A percentile compares a stretch with the other conserved stretches of the same genome.
phyloP scores from a whole-genome alignment of 2,888 invertebrate species.

The Tetropium fuscum region DNA sequence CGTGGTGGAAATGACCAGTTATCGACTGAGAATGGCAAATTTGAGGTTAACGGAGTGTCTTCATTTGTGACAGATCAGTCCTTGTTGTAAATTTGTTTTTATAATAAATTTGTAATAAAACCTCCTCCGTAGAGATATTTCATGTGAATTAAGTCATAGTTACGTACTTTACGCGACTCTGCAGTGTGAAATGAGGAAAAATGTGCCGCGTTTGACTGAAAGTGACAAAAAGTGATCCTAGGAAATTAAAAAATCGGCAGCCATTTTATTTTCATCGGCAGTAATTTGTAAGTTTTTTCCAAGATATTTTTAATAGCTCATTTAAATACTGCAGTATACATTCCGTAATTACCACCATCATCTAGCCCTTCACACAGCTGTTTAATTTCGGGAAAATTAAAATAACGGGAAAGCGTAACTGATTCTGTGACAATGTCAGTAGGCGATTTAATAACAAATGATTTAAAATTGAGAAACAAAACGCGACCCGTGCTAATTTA shows the following conservation, averaged over 20 bases:
- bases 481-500: not conserved
- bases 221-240: constrained; percentile 39
- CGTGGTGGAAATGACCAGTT: constrained; percentile 27
- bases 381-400: no score
- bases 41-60: constrained; percentile 44
- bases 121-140: constrained; percentile 12
- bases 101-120: constrained; percentile 28
- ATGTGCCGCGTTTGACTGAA: constrained; percentile 28
- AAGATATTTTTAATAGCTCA: constrained; percentile 24
- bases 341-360: not conserved
- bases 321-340: not conserved
- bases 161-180: constrained; percentile 11
- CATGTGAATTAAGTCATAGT: constrained; percentile 22
- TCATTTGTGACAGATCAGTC: constrained; percentile 43
- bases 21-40: constrained; percentile 41
- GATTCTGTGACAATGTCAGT: constrained; percentile 19
- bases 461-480: constrained; percentile 12
- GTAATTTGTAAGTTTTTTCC: constrained; percentile 52
- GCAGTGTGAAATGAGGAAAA: constrained; percentile 25
- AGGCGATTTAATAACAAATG: constrained; percentile 28
- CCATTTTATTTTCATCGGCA: constrained; percentile 48
- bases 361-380: not conserved
- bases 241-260: constrained; percentile 44
- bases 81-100: constrained; percentile 29
- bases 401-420: no score